A percentile compares a stretch with the other conserved stretches of the same genome.
Conservation (phyloP, 2,113 vertebrate species). For the Xyliphius kryptos region DNA sequence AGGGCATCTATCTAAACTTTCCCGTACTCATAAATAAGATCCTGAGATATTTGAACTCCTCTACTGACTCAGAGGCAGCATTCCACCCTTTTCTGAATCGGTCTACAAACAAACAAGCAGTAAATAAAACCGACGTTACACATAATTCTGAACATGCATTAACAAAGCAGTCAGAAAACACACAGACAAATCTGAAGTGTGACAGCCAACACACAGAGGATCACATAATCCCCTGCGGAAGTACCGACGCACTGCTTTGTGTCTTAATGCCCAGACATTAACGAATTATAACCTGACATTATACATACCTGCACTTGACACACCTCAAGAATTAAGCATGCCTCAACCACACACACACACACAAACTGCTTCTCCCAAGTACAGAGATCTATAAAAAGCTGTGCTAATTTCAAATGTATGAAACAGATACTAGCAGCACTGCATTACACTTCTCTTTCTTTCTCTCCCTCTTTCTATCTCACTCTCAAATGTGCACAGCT, state of each 20-base stretch:
- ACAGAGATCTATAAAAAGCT: slow-evolving; percentile 33
- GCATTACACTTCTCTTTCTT: not conserved
- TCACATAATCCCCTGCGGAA: not conserved
- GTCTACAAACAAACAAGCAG: no score
- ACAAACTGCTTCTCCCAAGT: slow-evolving; percentile 19
- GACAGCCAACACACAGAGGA: not conserved
- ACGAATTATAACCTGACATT: slow-evolving; percentile 18
- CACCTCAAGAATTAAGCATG: slow-evolving; percentile 30
- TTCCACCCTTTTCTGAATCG: no score
- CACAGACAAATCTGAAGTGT: slow-evolving; percentile 14
- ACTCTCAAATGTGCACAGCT: no score
- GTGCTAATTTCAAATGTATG: slow-evolving; percentile 34
- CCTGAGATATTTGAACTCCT: no score
- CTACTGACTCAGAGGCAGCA: no score
- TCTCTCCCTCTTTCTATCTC: slow-evolving; percentile 17
- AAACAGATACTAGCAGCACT: slow-evolving; percentile 24
- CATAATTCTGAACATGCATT: not conserved
- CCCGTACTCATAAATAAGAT: no score
- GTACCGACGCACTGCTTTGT: not conserved
- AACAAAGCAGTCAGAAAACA: not conserved
- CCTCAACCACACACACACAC: no score
- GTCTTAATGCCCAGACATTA: slow-evolving; percentile 10
- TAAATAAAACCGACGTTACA: not conserved
- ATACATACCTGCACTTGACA: no score
- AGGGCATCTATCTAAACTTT: not conserved